Base-by-base conservation (phyloP, 2,888 invertebrate genomes). In the Lasioglossum vierecki region DNA sequence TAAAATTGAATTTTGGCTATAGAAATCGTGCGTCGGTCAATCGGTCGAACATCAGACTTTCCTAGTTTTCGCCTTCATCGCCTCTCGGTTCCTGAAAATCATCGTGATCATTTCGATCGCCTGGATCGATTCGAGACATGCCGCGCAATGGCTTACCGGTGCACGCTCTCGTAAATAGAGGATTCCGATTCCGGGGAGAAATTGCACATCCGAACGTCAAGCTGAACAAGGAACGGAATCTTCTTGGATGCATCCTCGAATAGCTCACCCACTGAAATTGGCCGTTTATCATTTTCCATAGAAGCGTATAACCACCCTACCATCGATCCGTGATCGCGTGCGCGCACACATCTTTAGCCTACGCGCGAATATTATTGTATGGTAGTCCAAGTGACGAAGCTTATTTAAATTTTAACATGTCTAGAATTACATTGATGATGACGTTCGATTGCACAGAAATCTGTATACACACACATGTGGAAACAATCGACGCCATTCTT, bases 151-250 rank as follows among this genome's bases (percentile, higher is more conserved):
- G 30, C 4, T 91, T 85, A 94, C 94, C 93, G 91, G 76, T 75
- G 39, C 71, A 91, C 86, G 68, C 75, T 92, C 78, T 93, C 89
- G 76, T 82, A 87, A 80, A 94, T 92, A 26, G 89, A 88, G 78
- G 83, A 90, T 82, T 94, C 93, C 26, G 93, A 92, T 89, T 93
- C 91, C 74, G 90, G 90, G 35, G 88, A 88, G 83, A 94, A 93
- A 91, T 93, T 93, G 84, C 94, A 94, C 93, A 94, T 93, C 83
- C 94, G 92, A 68, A 88, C 85, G 80, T 94, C 93, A 72, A 94
- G 85, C 68, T 85, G 88, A 35, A 91, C 80, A 57, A 94, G 84
- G 11, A 85, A 84, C 6, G 86, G 44, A 70, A 91, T 89, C 22
- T 90, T 85, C 75, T 89, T 90, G 13, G 91, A 83, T 30, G 91